Conservation (phyloP, 2,797 vertebrate genomes). For the Kryptolebias ocellatus region DNA sequence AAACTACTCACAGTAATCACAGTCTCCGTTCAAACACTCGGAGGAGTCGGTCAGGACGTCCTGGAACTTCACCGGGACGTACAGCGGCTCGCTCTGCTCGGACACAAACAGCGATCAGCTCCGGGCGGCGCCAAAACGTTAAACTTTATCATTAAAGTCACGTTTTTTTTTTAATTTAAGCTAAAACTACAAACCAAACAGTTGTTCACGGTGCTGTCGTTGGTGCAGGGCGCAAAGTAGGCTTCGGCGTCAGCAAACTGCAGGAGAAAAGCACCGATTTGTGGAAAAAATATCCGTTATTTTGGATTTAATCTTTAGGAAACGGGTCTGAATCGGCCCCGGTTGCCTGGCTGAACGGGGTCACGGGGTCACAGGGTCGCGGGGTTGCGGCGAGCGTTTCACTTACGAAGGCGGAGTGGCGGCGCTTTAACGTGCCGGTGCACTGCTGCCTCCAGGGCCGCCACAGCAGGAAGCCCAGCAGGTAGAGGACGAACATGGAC, state of each 20-base stretch:
- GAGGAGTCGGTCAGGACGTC: constrained; percentile 88
- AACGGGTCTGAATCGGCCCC: too few relatives aligned
- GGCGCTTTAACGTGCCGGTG: constrained; percentile 85
- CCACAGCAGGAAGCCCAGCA: constrained; percentile 96
- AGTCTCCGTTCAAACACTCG: constrained; percentile 77
- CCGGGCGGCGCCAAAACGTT: background rate
- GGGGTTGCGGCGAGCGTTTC: background rate
- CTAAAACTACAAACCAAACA: constrained; percentile 84
- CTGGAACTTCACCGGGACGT: constrained; percentile 96
- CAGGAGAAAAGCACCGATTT: constrained; percentile 24
- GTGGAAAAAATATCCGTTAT: too few relatives aligned
- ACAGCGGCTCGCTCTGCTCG: constrained; percentile 92
- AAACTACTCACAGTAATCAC: constrained; percentile 86
- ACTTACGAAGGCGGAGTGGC: constrained; percentile 89
- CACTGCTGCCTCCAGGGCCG: constrained; percentile 96
- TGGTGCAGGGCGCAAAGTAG: constrained; percentile 89
- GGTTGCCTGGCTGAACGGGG: too few relatives aligned
- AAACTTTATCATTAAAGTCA: background rate
- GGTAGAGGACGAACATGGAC: constrained; percentile 95
- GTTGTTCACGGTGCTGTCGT: constrained; percentile 86
- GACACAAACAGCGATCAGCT: constrained; percentile 18
- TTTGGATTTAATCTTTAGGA: too few relatives aligned
- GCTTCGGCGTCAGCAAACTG: constrained; percentile 94
- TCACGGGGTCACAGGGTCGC: too few relatives aligned
- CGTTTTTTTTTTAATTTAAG: too few relatives aligned